phyloP scores from a whole-genome alignment of 2,888 invertebrate species.

The Heliconius ismenius region DNA sequence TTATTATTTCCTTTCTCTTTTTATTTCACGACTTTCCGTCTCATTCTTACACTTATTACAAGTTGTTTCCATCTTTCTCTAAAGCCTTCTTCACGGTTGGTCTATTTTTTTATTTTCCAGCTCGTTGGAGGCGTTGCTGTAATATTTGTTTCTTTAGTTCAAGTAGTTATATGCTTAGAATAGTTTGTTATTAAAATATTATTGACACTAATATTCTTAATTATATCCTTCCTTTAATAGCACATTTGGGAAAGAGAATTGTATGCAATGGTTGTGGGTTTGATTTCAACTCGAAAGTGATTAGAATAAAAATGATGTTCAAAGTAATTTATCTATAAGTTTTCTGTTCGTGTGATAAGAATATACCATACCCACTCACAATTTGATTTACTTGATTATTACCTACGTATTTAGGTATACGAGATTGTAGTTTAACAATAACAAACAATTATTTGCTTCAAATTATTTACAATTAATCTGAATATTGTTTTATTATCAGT shows the following conservation, averaged over 20 bases:
- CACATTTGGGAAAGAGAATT: background rate
- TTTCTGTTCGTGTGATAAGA: background rate
- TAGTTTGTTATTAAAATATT: slow-evolving; percentile 39
- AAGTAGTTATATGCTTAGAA: slow-evolving; percentile 35
- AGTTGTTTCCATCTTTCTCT: slow-evolving; percentile 59
- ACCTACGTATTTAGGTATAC: background rate
- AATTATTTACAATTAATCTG: slow-evolving; percentile 3
- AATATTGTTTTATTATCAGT: background rate
- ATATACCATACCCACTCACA: too few relatives aligned
- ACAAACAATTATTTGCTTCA: background rate
- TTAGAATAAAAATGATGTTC: background rate
- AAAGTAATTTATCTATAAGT: background rate
- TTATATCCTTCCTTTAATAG: slow-evolving; percentile 24
- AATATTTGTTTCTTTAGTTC: slow-evolving; percentile 66
- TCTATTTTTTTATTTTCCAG: slow-evolving; percentile 71
- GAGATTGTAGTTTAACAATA: background rate
- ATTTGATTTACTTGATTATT: too few relatives aligned
- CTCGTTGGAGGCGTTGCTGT: slow-evolving; percentile 67
- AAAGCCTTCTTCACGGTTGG: slow-evolving; percentile 61
- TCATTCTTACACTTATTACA: slow-evolving; percentile 25
- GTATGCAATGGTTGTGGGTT: background rate
- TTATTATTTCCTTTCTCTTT: slow-evolving; percentile 41
- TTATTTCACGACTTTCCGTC: background rate
- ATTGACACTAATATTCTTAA: slow-evolving; percentile 40
- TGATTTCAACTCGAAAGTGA: background rate